Evolutionary conservation across 2,797 vertebrate genomes (phyloP).

Genomic region (Decapterus maruadsi): DNA sequence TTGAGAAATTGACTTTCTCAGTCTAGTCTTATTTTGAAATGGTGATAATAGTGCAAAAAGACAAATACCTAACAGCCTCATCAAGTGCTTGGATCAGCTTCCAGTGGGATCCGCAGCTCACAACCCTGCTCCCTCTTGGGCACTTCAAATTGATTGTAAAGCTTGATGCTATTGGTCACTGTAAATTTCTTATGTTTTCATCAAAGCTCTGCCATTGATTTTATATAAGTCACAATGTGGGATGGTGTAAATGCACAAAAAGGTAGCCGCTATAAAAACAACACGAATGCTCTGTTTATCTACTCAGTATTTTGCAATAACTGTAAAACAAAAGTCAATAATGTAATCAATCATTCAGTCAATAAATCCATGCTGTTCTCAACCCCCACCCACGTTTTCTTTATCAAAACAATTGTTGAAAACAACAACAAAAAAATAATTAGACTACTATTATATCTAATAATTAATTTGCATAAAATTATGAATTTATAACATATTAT

Average conservation of each 20-base stretch:
- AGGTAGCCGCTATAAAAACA: conserved; percentile 13
- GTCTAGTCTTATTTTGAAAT: conserved; percentile 17
- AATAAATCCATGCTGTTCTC: neutral
- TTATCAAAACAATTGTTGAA: neutral
- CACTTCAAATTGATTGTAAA: conserved; percentile 22
- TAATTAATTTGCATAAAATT: neutral
- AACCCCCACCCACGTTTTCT: neutral
- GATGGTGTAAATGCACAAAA: conserved; percentile 10
- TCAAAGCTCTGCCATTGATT: conserved; percentile 44
- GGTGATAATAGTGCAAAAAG: neutral
- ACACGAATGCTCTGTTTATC: conserved; percentile 11
- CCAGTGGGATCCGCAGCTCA: conserved; percentile 10
- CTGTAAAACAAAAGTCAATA: neutral
- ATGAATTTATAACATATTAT: neutral
- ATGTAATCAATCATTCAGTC: neutral
- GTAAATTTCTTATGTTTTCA: conserved; percentile 13
- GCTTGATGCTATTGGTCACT: conserved; percentile 23
- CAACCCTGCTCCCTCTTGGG: conserved; percentile 20
- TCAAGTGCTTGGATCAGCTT: neutral
- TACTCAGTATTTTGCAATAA: neutral
- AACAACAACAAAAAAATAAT: neutral
- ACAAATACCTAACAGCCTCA: neutral
- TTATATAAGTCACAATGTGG: conserved; percentile 21
- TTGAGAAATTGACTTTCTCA: neutral
- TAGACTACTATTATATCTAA: neutral